phyloP scores from a whole-genome alignment of 2,797 vertebrate species.

The Tokudaia muenninki region DNA sequence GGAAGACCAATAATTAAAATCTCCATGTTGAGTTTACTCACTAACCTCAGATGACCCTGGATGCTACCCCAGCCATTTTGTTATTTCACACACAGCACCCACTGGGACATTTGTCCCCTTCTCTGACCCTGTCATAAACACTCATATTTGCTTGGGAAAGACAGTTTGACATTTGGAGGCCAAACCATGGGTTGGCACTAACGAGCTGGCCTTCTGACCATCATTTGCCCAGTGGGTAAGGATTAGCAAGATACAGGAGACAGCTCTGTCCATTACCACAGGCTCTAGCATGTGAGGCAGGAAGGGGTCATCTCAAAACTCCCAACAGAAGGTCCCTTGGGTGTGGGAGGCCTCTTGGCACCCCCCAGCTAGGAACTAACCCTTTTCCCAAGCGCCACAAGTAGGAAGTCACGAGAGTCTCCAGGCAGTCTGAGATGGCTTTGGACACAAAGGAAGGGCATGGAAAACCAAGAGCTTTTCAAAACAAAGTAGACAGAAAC shows the following conservation, averaged over 20 bases:
- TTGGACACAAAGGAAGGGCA: background rate
- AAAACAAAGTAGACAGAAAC: background rate
- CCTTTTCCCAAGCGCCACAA: background rate
- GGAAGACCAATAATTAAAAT: background rate
- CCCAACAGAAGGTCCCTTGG: background rate
- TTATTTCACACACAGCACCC: background rate
- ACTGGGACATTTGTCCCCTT: background rate
- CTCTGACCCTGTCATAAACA: background rate
- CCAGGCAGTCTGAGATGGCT: background rate
- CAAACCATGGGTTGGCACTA: background rate
- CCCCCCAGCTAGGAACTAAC: background rate
- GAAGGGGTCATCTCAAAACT: background rate
- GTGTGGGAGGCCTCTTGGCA: background rate
- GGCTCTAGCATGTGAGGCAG: background rate
- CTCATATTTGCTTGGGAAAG: background rate
- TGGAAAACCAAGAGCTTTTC: background rate
- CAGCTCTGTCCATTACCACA: background rate
- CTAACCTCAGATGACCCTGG: background rate
- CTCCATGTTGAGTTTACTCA: conserved; percentile 6
- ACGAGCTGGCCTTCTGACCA: background rate
- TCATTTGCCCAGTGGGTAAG: background rate
- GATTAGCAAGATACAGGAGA: background rate
- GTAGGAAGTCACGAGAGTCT: background rate
- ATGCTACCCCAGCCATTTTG: background rate
- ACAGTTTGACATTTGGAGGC: background rate